Evolutionary conservation across 2,113 vertebrate genomes (phyloP).

Genomic region (Seriola aureovittata): DNA sequence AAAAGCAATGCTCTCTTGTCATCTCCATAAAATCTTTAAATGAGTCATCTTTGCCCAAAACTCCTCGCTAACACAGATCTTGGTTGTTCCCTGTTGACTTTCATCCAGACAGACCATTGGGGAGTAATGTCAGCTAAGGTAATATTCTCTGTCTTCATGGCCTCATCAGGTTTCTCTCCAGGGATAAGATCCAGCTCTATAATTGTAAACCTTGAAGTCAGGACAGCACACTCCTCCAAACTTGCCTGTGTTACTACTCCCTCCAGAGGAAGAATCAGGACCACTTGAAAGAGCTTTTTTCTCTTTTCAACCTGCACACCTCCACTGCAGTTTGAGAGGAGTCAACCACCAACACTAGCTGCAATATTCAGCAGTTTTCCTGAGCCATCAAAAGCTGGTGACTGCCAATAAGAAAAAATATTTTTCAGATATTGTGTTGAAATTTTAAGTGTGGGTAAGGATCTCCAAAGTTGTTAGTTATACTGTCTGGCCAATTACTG

Average conservation of each 20-base stretch:
- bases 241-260: conserved; percentile 39
- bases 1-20: conserved; percentile 43
- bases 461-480: not conserved
- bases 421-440: conserved; percentile 6
- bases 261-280: conserved; percentile 42
- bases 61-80: conserved; percentile 16
- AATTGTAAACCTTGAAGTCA: conserved; percentile 35
- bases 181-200: conserved; percentile 38
- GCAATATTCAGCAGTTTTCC: conserved; percentile 22
- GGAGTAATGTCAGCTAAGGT: conserved; percentile 4
- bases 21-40: conserved; percentile 22
- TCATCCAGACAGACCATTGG: conserved; percentile 17
- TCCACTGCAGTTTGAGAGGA: conserved; percentile 20
- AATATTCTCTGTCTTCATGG: conserved; percentile 33
- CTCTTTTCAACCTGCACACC: conserved; percentile 28
- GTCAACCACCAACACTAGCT: conserved; percentile 7
- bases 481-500: not conserved
- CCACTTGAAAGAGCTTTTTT: conserved; percentile 21
- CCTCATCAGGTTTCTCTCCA: conserved; percentile 30
- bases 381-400: conserved; percentile 1
- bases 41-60: conserved; percentile 15
- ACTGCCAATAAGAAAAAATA: conserved; percentile 7
- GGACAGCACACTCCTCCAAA: conserved; percentile 28
- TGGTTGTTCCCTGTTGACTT: conserved; percentile 31
- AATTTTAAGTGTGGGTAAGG: not conserved